These are phyloP conservation scores for Blastobasis adustella DNA, from an alignment of 2,888 invertebrate species.

Conservation along the genomic window DNA sequence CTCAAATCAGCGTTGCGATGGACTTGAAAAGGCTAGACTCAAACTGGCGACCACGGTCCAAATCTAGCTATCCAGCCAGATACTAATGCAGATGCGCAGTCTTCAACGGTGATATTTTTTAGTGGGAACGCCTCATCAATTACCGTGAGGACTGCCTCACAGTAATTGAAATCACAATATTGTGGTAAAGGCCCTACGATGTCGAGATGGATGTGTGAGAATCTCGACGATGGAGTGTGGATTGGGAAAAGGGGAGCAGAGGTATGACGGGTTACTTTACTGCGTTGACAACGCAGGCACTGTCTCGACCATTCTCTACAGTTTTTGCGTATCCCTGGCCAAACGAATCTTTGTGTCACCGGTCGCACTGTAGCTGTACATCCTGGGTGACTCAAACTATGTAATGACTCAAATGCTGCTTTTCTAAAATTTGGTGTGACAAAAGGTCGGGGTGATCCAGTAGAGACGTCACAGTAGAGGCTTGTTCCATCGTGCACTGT, in stretches of 20 bases:
- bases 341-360: constrained; percentile 9
- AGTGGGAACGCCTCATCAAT: constrained; percentile 19
- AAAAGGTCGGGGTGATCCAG: no score
- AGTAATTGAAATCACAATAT: constrained; percentile 12
- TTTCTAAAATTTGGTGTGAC: neutral
- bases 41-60: constrained; percentile 17
- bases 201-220: constrained; percentile 18
- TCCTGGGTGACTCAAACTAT: constrained; percentile 5
- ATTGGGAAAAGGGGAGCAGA: constrained; percentile 5
- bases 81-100: constrained; percentile 13
- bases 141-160: constrained; percentile 17
- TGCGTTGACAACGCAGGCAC: constrained; percentile 13
- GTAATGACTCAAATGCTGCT: constrained; percentile 3
- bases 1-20: constrained; percentile 9
- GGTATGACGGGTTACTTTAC: constrained; percentile 11
- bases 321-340: constrained; percentile 15
- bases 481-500: no score
- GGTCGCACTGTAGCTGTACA: constrained; percentile 7
- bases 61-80: constrained; percentile 14
- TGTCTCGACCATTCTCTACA: constrained; percentile 9
- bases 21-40: constrained; percentile 27
- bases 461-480: no score
- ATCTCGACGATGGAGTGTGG: constrained; percentile 4
- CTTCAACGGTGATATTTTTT: constrained; percentile 14
- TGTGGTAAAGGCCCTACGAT: constrained; percentile 18